Evolutionary conservation across 1,140 invertebrate species (phyloP).

Genomic region (Odontomachus brunneus): DNA sequence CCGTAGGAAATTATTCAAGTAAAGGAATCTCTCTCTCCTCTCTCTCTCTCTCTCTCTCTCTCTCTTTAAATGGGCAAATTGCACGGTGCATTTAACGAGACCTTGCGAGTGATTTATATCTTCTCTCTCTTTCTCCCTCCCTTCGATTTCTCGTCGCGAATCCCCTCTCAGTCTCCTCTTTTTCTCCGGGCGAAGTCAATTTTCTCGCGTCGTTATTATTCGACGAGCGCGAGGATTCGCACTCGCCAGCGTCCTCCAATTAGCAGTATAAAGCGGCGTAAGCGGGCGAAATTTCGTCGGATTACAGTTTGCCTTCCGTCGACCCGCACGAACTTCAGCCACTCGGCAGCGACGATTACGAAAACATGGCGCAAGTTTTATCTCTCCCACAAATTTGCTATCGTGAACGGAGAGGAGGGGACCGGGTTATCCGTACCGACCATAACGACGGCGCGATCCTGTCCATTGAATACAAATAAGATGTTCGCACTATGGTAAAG

Average conservation of each 20-base stretch:
- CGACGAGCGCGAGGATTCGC: constrained; percentile 51
- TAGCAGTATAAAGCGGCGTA: constrained; percentile 53
- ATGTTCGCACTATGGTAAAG: constrained; percentile 45
- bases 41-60: too few species aligned
- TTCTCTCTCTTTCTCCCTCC: neutral
- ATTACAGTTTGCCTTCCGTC: constrained; percentile 41
- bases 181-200: constrained; percentile 10
- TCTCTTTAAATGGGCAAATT: neutral
- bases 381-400: constrained; percentile 67
- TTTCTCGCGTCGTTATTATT: constrained; percentile 48
- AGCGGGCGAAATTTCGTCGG: constrained; percentile 43
- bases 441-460: constrained; percentile 54
- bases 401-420: neutral
- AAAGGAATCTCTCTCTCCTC: too few species aligned
- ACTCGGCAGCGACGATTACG: constrained; percentile 61
- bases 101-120: constrained; percentile 16
- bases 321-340: constrained; percentile 27
- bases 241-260: constrained; percentile 44
- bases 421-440: constrained; percentile 26
- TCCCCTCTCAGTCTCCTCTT: constrained; percentile 1
- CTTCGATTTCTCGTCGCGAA: constrained; percentile 18
- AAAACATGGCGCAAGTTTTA: constrained; percentile 74
- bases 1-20: constrained; percentile 8
- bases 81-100: neutral
- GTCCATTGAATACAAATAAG: constrained; percentile 74